phyloP scores from a whole-genome alignment of 1,140 invertebrate species.

The Drosophila albomicans region DNA sequence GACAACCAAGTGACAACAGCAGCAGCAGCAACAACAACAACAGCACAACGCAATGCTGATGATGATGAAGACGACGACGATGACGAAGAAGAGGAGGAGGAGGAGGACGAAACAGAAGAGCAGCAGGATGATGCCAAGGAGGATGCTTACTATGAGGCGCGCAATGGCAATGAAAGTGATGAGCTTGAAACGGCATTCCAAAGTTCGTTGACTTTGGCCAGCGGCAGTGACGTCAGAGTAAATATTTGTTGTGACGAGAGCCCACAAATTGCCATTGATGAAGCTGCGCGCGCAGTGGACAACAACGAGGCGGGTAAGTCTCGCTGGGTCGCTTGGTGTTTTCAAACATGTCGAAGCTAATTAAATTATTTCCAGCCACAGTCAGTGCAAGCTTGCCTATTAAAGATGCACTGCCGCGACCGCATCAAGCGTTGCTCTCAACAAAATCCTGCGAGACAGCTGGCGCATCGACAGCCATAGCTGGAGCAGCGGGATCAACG shows the following conservation, averaged over 20 bases:
- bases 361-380: neutral
- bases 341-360: neutral
- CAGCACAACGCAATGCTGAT: slow-evolving; percentile 16
- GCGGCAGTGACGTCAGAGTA: slow-evolving; percentile 60
- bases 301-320: slow-evolving; percentile 39
- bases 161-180: slow-evolving; percentile 70
- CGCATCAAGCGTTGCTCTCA: slow-evolving; percentile 67
- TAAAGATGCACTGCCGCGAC: neutral
- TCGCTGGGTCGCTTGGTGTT: neutral
- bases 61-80: slow-evolving; percentile 43
- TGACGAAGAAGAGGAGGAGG: slow-evolving; percentile 39
- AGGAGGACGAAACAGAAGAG: slow-evolving; percentile 55
- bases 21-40: slow-evolving; percentile 17
- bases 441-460: slow-evolving; percentile 77
- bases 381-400: slow-evolving; percentile 16
- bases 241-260: slow-evolving; percentile 51
- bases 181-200: slow-evolving; percentile 73
- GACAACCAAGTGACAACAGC: slow-evolving; percentile 31
- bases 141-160: slow-evolving; percentile 66
- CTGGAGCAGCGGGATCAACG: slow-evolving; percentile 40
- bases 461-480: neutral
- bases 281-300: slow-evolving; percentile 18
- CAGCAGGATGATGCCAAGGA: slow-evolving; percentile 62
- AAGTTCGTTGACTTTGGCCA: slow-evolving; percentile 65
- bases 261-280: neutral